A percentile compares a stretch with the other conserved stretches of the same genome.
These are phyloP conservation scores for Enteromius afrohamiltoni DNA, from an alignment of 2,797 vertebrate species.

Conservation along the genomic window DNA sequence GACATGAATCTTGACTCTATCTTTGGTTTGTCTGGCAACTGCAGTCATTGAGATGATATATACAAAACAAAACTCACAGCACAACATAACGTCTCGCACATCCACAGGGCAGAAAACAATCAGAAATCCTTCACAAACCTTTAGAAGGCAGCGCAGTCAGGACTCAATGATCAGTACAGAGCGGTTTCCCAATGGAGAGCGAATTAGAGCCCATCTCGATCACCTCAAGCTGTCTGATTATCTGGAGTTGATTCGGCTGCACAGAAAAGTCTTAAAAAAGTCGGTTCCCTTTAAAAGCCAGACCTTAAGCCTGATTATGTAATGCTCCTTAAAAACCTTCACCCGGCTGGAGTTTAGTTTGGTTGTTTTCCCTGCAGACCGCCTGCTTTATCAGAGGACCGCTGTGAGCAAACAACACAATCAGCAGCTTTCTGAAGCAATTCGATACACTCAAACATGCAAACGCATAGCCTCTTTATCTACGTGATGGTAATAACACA, in stretches of 20 bases:
- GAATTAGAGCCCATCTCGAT: background rate
- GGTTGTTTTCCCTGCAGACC: constrained; percentile 16
- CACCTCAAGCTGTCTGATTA: background rate
- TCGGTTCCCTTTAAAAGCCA: background rate
- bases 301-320: constrained; percentile 31
- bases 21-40: background rate
- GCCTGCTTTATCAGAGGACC: background rate
- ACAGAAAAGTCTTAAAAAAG: background rate
- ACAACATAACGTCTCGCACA: background rate
- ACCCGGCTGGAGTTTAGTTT: constrained; percentile 21
- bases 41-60: background rate
- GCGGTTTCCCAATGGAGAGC: background rate
- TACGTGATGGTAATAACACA: background rate
- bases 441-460: background rate
- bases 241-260: background rate
- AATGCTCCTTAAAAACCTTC: constrained; percentile 11
- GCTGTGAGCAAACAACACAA: constrained; percentile 10
- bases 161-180: background rate
- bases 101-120: background rate
- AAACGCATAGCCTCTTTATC: background rate
- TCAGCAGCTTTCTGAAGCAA: background rate
- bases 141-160: background rate
- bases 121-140: background rate
- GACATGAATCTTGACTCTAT: background rate
- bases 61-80: background rate